These are phyloP conservation scores for Phengaris arion DNA, from an alignment of 2,888 invertebrate genomes.

Conservation along the genomic window DNA sequence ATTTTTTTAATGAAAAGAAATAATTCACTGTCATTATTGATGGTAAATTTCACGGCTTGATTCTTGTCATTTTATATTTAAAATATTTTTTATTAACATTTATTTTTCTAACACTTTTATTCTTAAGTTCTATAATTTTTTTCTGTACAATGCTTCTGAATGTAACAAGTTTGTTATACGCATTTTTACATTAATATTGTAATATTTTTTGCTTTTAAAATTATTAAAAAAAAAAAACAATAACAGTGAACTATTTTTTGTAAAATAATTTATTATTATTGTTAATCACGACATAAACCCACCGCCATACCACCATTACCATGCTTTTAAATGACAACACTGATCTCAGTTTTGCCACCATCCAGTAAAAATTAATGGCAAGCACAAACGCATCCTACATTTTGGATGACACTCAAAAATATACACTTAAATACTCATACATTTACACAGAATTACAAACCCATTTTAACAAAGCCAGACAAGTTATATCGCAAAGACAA, in stretches of 20 bases:
- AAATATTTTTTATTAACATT: no score
- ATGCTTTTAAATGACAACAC: conserved; percentile 46
- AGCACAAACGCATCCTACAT: conserved; percentile 29
- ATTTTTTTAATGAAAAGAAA: not conserved
- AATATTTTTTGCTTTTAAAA: no score
- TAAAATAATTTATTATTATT: conserved; percentile 47
- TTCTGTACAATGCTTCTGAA: no score
- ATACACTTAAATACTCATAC: conserved; percentile 3
- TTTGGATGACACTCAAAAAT: not conserved
- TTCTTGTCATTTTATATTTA: no score
- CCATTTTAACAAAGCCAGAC: not conserved
- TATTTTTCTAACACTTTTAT: no score
- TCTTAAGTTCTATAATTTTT: no score
- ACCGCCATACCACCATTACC: conserved; percentile 67
- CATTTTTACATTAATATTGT: no score
- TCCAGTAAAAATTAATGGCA: conserved; percentile 30
- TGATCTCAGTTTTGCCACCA: conserved; percentile 21
- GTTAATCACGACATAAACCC: conserved; percentile 76
- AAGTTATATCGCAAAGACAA: not conserved
- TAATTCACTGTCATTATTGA: conserved; percentile 21
- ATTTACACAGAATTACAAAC: conserved; percentile 5
- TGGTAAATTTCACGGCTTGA: no score
- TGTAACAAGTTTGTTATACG: no score
- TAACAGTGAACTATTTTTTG: conserved; percentile 19
- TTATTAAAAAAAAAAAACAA: not conserved